Evolutionary conservation across 1,140 invertebrate species (phyloP).

Genomic region (Papilio machaon): DNA sequence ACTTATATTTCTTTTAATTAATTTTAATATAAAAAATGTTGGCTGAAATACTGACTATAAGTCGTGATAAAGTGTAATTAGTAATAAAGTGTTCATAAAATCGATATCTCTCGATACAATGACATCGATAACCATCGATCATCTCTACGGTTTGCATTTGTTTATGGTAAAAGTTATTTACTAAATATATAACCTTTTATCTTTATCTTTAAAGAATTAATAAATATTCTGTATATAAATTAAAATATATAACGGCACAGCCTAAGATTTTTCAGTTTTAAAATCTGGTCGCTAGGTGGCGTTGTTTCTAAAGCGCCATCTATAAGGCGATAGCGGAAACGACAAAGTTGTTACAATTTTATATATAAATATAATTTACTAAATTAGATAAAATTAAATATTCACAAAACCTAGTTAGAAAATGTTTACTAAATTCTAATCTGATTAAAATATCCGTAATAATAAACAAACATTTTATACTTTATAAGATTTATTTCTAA

Average conservation of each 20-base stretch:
- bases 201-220: neutral
- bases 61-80: too few relatives aligned
- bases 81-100: neutral
- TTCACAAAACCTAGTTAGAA: neutral
- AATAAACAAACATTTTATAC: neutral
- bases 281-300: neutral
- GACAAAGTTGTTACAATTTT: neutral
- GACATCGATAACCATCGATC: neutral
- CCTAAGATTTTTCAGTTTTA: neutral
- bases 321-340: neutral
- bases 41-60: neutral
- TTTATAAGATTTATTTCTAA: neutral
- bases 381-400: neutral
- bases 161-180: constrained; percentile 16
- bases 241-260: neutral
- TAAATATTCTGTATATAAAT: neutral
- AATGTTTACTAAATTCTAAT: neutral
- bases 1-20: neutral
- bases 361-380: neutral
- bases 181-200: neutral
- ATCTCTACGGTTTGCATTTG: neutral
- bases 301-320: neutral
- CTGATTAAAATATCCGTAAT: neutral
- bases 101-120: neutral
- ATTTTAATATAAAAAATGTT: neutral